A percentile compares a stretch with the other conserved stretches of the same genome.
Evolutionary conservation across 2,888 invertebrate species (phyloP).

Genomic region (Carabus problematicus): DNA sequence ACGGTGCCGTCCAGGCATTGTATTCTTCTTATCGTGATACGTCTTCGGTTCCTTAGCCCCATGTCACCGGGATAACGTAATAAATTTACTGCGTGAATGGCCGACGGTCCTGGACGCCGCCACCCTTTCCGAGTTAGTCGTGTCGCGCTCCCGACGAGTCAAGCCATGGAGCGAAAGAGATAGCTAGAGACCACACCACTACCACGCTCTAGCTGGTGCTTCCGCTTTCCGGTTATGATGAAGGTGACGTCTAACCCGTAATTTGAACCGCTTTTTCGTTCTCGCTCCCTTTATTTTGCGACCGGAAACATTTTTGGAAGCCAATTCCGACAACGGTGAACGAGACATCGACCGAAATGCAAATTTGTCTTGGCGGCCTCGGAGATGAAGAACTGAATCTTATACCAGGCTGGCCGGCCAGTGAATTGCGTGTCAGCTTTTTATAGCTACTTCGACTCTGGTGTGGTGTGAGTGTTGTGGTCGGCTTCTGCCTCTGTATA

Average conservation of each 20-base stretch:
- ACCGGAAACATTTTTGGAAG: conserved; percentile 26
- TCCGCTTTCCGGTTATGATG: conserved; percentile 31
- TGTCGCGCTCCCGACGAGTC: conserved; percentile 5
- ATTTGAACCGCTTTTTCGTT: conserved; percentile 33
- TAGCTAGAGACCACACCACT: conserved; percentile 10
- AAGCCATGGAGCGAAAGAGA: conserved; percentile 6
- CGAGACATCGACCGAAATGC: conserved; percentile 1
- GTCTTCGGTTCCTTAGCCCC: conserved; percentile 57
- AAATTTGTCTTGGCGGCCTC: conserved; percentile 1
- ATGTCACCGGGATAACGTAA: conserved; percentile 59
- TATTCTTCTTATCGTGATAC: conserved; percentile 59
- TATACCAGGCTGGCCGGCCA: too few relatives aligned
- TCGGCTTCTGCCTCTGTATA: too few relatives aligned
- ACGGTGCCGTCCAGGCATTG: conserved; percentile 46
- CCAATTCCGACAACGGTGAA: neutral
- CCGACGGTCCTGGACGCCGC: conserved; percentile 48
- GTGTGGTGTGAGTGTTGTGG: too few relatives aligned
- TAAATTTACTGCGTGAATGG: conserved; percentile 59
- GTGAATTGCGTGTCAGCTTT: too few relatives aligned
- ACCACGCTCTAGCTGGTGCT: neutral
- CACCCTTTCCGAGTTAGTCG: conserved; percentile 37
- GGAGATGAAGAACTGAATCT: too few relatives aligned
- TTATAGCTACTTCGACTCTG: too few relatives aligned
- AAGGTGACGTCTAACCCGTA: conserved; percentile 35
- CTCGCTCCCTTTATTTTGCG: conserved; percentile 13